phyloP scores from a whole-genome alignment of 2,888 invertebrate genomes.

The Lithophane semibrunnea region DNA sequence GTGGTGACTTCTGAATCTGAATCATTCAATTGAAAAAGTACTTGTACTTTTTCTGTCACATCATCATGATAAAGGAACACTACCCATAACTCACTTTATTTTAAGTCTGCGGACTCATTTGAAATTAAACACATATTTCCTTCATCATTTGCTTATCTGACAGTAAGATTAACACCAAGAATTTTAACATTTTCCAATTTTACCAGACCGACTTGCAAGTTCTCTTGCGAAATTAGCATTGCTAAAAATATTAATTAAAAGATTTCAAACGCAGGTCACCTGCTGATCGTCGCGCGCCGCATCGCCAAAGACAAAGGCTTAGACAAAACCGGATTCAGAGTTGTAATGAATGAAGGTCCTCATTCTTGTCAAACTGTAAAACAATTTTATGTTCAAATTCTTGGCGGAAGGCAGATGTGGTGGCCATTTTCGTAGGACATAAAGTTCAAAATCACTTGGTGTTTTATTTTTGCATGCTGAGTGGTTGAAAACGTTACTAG shows the following conservation, averaged over 20 bases:
- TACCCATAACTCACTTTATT: too few species aligned
- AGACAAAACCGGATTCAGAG: conserved; percentile 92
- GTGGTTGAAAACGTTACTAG: too few species aligned
- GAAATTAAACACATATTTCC: too few species aligned
- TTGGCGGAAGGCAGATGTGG: conserved; percentile 96
- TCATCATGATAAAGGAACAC: too few species aligned
- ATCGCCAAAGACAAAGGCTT: conserved; percentile 93
- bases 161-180: conserved; percentile 19
- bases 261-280: conserved; percentile 89
- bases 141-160: not conserved
- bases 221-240: too few species aligned
- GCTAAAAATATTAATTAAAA: not conserved
- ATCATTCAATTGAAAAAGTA: not conserved
- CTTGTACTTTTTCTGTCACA: conserved; percentile 1
- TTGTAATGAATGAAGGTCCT: conserved; percentile 96
- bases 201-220: not conserved
- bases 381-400: conserved; percentile 96
- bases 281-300: conserved; percentile 94
- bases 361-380: conserved; percentile 95
- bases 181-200: not conserved
- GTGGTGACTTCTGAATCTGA: not conserved
- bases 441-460: conserved; percentile 4
- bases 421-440: conserved; percentile 92
- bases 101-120: too few species aligned
- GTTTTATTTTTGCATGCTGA: conserved; percentile 18